phyloP scores from a whole-genome alignment of 2,113 vertebrate species.

The Balaenoptera acutorostrata region DNA sequence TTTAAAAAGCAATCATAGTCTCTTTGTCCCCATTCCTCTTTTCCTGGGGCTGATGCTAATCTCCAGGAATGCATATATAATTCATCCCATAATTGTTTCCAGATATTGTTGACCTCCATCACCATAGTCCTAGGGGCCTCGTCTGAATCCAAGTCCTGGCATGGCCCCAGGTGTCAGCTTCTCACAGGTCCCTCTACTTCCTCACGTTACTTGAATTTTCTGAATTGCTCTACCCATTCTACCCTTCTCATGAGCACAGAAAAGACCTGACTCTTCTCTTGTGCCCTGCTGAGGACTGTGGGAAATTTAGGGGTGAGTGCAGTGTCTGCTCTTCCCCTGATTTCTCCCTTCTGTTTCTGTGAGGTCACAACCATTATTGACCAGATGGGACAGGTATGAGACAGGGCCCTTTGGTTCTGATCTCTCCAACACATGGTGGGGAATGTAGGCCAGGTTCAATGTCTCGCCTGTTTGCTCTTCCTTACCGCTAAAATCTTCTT shows the following conservation, averaged over 20 bases:
- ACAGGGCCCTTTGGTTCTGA: background rate
- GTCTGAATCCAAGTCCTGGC: background rate
- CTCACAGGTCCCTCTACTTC: background rate
- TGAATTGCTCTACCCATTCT: background rate
- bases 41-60: background rate
- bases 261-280: background rate
- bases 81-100: background rate
- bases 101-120: background rate
- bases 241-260: background rate
- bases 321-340: background rate
- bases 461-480: background rate
- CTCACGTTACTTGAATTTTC: background rate
- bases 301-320: background rate
- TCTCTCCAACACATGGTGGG: background rate
- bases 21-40: background rate
- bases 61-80: background rate
- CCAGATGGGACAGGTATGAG: too few relatives aligned
- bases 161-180: background rate
- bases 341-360: background rate
- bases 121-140: background rate
- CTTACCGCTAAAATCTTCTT: background rate
- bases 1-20: background rate
- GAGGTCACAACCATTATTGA: background rate
- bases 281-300: background rate
- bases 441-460: background rate